These are phyloP conservation scores for Agriopis leucophaearia DNA, from an alignment of 2,888 invertebrate genomes.

Conservation along the genomic window DNA sequence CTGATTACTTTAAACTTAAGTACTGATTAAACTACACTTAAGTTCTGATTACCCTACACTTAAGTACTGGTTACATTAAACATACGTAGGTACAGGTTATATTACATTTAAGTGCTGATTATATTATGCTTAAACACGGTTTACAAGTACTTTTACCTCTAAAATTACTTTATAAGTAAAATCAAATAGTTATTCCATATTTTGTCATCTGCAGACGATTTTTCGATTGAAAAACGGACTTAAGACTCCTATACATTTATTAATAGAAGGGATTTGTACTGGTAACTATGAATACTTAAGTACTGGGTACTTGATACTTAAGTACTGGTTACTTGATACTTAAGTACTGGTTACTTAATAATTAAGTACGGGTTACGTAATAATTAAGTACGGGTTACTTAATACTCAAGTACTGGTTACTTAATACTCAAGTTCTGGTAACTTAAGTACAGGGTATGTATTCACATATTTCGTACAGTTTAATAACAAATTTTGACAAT, in stretches of 20 bases:
- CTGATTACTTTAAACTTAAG: background rate
- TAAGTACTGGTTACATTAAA: background rate
- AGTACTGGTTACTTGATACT: background rate
- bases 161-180: too few relatives aligned
- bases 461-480: too few relatives aligned
- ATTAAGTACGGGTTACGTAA: background rate
- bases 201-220: background rate
- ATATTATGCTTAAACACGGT: background rate
- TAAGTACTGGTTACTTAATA: background rate
- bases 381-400: background rate
- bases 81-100: background rate
- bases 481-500: too few relatives aligned
- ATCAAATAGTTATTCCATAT: background rate
- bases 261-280: background rate
- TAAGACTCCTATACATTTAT: too few relatives aligned
- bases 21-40: background rate
- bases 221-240: too few relatives aligned
- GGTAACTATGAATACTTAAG: background rate
- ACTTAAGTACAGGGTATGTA: background rate
- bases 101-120: background rate
- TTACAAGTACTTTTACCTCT: background rate
- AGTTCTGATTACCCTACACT: background rate
- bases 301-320: background rate
- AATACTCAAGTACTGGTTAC: background rate
- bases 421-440: background rate